phyloP scores from a whole-genome alignment of 2,888 invertebrate species.

The Leucophora obtusa region DNA sequence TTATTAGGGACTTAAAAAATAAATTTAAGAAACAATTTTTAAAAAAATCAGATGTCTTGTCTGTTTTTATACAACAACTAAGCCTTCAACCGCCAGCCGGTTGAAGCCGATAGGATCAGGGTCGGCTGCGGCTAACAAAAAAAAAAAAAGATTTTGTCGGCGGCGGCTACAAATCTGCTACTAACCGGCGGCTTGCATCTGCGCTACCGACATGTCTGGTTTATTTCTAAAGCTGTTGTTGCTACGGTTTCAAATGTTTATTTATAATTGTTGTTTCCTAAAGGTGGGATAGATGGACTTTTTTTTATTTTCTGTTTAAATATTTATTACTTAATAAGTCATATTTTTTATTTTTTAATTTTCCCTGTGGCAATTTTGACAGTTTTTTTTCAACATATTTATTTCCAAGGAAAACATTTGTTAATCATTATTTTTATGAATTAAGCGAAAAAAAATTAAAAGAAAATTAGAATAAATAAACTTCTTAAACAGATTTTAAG shows the following conservation, averaged over 20 bases:
- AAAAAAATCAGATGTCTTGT: no score
- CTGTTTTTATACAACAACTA: no score
- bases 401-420: constrained; percentile 31
- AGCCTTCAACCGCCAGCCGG: no score
- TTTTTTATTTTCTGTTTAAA: background rate
- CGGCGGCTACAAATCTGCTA: no score
- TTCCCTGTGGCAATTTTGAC: background rate
- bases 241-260: background rate
- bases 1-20: no score
- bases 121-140: no score
- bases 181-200: no score
- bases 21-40: no score
- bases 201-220: background rate
- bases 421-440: constrained; percentile 15
- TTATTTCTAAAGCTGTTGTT: background rate
- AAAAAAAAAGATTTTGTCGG: no score
- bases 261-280: background rate
- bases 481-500: background rate
- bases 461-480: background rate
- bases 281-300: background rate
- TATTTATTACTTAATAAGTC: constrained; percentile 9
- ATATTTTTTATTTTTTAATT: background rate
- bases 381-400: constrained; percentile 4
- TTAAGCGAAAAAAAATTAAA: background rate
- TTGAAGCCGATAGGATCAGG: no score